These are phyloP conservation scores for Corythoichthys intestinalis DNA, from an alignment of 2,113 vertebrate species.

Conservation along the genomic window DNA sequence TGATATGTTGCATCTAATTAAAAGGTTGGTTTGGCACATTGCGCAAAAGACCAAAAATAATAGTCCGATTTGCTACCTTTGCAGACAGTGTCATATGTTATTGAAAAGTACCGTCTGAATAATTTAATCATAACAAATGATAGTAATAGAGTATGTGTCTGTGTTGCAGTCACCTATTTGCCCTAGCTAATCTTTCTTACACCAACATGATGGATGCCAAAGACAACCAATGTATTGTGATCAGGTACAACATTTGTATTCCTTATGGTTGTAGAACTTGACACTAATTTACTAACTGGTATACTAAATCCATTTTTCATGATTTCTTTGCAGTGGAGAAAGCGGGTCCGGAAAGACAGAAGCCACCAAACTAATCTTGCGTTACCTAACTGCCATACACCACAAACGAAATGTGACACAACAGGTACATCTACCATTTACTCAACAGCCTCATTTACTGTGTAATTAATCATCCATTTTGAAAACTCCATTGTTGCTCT, in stretches of 20 bases:
- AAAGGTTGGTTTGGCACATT: neutral
- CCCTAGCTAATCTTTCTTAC: slow-evolving; percentile 88
- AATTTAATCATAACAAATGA: neutral
- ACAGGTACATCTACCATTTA: slow-evolving; percentile 71
- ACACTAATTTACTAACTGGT: neutral
- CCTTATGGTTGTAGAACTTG: neutral
- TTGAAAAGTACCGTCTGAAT: neutral
- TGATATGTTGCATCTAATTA: too few species aligned
- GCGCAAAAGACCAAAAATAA: neutral
- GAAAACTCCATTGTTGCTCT: neutral
- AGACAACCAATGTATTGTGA: slow-evolving; percentile 95
- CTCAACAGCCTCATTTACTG: neutral
- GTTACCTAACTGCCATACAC: slow-evolving; percentile 90
- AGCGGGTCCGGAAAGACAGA: slow-evolving; percentile 96
- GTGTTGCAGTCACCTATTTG: slow-evolving; percentile 88
- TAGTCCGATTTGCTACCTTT: neutral
- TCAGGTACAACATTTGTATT: slow-evolving; percentile 77
- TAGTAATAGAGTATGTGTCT: slow-evolving; percentile 3
- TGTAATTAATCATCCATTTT: neutral
- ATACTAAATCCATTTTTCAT: neutral
- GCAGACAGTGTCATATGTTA: neutral
- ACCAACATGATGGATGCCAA: slow-evolving; percentile 96
- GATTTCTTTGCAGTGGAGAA: slow-evolving; percentile 79
- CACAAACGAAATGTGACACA: slow-evolving; percentile 82
- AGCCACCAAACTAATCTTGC: slow-evolving; percentile 91